Conservation (phyloP, 2,797 vertebrate genomes). For the Pristis pectinata region DNA sequence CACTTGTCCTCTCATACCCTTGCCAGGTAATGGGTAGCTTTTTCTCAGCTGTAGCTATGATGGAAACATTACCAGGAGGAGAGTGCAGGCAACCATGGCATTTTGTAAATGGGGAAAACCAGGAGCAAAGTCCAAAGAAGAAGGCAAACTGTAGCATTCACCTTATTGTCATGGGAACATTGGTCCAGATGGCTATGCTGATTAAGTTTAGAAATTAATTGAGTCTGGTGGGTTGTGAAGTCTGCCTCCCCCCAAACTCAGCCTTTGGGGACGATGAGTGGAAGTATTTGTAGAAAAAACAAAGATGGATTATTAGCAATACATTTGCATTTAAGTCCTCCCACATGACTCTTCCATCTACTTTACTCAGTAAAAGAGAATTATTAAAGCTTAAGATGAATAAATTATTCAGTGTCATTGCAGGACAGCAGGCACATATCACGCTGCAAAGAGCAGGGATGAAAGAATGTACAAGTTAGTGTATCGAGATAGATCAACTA, state of each 20-base stretch:
- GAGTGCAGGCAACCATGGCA: background rate
- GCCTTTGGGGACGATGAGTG: background rate
- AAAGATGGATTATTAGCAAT: background rate
- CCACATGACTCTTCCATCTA: too few relatives aligned
- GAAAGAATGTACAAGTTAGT: background rate
- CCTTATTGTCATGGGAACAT: background rate
- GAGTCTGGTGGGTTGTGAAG: background rate
- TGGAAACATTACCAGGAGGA: background rate
- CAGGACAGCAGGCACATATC: background rate
- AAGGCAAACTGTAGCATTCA: background rate
- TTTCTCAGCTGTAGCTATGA: background rate
- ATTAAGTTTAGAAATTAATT: background rate
- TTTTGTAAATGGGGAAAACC: constrained; percentile 18
- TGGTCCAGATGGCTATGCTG: background rate
- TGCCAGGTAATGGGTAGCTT: background rate
- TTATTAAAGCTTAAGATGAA: background rate
- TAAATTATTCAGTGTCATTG: background rate
- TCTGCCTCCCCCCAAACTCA: too few relatives aligned
- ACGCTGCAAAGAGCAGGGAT: too few relatives aligned
- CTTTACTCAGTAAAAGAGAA: constrained; percentile 22
- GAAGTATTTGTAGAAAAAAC: background rate
- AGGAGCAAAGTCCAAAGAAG: background rate
- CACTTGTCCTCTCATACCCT: too few relatives aligned
- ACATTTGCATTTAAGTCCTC: background rate
- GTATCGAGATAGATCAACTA: background rate